These are phyloP conservation scores for Nyctibius bracteatus DNA, from an alignment of 2,113 vertebrate species.

Conservation along the genomic window DNA sequence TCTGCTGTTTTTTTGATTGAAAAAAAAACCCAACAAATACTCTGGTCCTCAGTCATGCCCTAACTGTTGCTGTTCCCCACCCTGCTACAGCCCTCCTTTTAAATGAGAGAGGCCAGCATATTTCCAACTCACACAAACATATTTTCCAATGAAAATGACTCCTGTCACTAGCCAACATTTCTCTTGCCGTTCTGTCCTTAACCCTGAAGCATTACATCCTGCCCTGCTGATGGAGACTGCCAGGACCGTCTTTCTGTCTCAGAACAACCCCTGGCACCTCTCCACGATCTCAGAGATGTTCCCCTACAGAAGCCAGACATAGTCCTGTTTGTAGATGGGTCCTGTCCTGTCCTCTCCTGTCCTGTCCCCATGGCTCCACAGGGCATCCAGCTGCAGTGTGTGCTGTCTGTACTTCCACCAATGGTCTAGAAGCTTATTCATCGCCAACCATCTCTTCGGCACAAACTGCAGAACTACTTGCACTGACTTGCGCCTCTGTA, in stretches of 20 bases:
- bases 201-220: not conserved
- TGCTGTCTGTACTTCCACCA: not conserved
- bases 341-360: not conserved
- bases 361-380: not conserved
- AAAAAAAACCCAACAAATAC: rapidly evolving
- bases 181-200: not conserved
- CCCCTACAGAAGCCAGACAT: not conserved
- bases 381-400: not conserved
- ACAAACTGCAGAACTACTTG: not conserved
- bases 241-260: not conserved
- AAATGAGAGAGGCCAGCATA: not conserved
- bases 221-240: not conserved
- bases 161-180: not conserved
- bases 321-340: not conserved
- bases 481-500: not conserved
- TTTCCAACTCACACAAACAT: not conserved
- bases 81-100: not conserved
- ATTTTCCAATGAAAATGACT: not conserved
- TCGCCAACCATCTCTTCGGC: not conserved
- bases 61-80: not conserved
- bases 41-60: not conserved
- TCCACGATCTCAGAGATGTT: not conserved
- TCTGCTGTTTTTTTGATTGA: not conserved
- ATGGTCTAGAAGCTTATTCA: not conserved
- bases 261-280: not conserved